Base-by-base conservation (phyloP, 1,140 invertebrate genomes). In the Aphidius gifuensis region DNA sequence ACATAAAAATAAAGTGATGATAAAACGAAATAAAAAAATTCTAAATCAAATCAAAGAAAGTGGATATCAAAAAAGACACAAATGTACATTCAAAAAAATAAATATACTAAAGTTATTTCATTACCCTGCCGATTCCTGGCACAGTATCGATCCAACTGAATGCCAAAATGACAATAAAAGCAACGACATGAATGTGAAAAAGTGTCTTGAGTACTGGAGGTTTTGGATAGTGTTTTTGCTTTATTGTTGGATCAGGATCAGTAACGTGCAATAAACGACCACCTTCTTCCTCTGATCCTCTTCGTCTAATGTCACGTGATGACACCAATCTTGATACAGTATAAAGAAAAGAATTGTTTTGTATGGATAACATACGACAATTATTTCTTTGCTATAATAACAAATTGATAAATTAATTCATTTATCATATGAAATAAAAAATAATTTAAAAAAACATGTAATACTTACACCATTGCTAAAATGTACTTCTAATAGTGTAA, bases 271-370 rank as follows among this genome's bases (percentile, higher is more conserved):
- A 58, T 21, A 79, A 49, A 43, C 75, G 65, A 1, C 77, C 77
- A 5, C 75, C 76, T 48, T 79, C 77, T 3, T 79, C 77, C 6
- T 78, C 77, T 5, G 70, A 72, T 5, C 71, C 70, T 21, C 76
- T 67, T 44, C 77, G 67, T 57, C 76, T 66, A 11, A 78, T 78
- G 23, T 80, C 79, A 4, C 77, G 68, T 0, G 79, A 78, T 1
- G 80, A 78, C 9, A 81, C 80, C n/a, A 81, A 58, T 39, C 80
- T 73, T 1, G 83, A 84, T 5, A 85, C 82, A 5, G 83, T 85
- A 43, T 78, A 77, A 0, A 84, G 66, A 23, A 84, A 80, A 5
- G 81, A 77, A 57, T 71, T 79, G 53, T 77, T 71, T 48, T 78
- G 75, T 11, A 66, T 72, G 7, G 77, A 74, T 56, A 78, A 38